Percentiles rank a stretch among this genome's conserved stretches.
Conservation (phyloP, 1,140 invertebrate genomes). For the Trachelipus rathkii region DNA sequence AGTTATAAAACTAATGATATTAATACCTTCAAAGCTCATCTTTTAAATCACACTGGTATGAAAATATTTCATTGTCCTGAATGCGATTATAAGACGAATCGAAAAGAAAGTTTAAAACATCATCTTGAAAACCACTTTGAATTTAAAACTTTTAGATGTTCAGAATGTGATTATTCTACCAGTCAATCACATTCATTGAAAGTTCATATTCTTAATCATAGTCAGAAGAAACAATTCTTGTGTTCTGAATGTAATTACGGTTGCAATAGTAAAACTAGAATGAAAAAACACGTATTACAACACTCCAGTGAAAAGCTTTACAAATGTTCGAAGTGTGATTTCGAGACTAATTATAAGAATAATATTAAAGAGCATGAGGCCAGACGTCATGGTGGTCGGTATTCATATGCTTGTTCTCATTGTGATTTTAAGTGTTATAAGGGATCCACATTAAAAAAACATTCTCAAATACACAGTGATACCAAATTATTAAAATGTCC, state of each 20-base stretch:
- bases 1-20: not conserved
- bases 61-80: not conserved
- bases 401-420: no score
- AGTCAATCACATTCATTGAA: no score
- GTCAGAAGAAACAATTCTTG: no score
- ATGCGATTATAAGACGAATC: conserved; percentile 8
- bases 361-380: no score
- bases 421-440: no score
- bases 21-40: not conserved
- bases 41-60: not conserved
- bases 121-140: not conserved
- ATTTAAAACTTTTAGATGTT: not conserved
- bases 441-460: no score
- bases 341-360: not conserved
- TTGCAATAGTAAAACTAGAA: not conserved
- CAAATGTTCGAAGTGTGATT: not conserved
- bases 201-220: no score
- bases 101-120: not conserved
- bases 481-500: no score
- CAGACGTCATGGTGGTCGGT: no score
- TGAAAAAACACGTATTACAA: not conserved
- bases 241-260: not conserved
- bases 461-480: no score
- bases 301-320: not conserved
- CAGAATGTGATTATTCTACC: not conserved